Conservation (phyloP, 2,888 invertebrate species). For the Drosophila atripex region DNA sequence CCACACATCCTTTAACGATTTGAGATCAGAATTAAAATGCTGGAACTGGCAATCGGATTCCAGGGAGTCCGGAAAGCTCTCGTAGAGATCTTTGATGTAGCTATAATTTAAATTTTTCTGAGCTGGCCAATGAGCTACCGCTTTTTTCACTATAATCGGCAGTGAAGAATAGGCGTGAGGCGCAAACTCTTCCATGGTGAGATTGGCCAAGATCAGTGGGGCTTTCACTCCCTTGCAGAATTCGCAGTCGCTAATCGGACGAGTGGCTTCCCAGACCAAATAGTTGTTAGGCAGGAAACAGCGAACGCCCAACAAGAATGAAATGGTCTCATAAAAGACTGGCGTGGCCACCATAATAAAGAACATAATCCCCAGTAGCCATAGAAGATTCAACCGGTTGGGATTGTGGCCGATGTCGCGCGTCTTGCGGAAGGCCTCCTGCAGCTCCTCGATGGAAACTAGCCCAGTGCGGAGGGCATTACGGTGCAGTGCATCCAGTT, state of each 20-base stretch:
- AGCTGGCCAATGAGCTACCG: constrained; percentile 91
- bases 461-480: constrained; percentile 80
- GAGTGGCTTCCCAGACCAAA: constrained; percentile 93
- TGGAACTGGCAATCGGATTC: constrained; percentile 94
- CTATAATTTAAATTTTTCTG: constrained; percentile 87
- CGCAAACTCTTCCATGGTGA: constrained; percentile 88
- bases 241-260: constrained; percentile 92
- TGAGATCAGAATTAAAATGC: constrained; percentile 92
- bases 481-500: constrained; percentile 79
- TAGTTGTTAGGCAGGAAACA: constrained; percentile 94
- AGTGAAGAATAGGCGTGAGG: constrained; percentile 90
- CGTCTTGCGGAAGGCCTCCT: constrained; percentile 80
- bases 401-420: constrained; percentile 70
- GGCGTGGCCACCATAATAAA: constrained; percentile 83
- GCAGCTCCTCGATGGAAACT: constrained; percentile 79
- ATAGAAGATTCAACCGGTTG: constrained; percentile 75
- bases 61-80: constrained; percentile 88
- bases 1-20: constrained; percentile 90
- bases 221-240: constrained; percentile 89
- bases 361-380: constrained; percentile 80
- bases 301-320: constrained; percentile 86
- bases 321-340: constrained; percentile 81
- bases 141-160: constrained; percentile 92
- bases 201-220: constrained; percentile 88
- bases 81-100: constrained; percentile 89